phyloP scores from a whole-genome alignment of 2,113 vertebrate species.

The Triplophysa tibetana region DNA sequence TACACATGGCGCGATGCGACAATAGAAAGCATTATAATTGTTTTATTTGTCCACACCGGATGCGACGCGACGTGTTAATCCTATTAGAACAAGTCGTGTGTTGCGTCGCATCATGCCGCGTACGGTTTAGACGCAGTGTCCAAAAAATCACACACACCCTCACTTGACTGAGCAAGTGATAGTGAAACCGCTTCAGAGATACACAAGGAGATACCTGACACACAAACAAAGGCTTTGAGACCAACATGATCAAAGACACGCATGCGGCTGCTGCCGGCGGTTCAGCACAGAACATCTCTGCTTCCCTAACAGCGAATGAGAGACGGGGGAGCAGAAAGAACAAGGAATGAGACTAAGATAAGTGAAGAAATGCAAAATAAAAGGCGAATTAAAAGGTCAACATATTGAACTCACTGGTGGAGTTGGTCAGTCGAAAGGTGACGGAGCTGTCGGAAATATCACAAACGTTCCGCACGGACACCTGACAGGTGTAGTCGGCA shows the following conservation, averaged over 20 bases:
- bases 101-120: too few relatives aligned
- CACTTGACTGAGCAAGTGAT: background rate
- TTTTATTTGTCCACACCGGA: too few relatives aligned
- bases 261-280: background rate
- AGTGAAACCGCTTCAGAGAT: background rate
- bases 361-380: conserved; percentile 68
- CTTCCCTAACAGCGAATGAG: conserved; percentile 60
- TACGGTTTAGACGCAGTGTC: too few relatives aligned
- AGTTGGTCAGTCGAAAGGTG: conserved; percentile 92
- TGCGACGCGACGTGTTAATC: too few relatives aligned
- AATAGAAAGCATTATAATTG: too few relatives aligned
- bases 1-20: too few relatives aligned
- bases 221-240: background rate
- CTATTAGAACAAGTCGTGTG: too few relatives aligned
- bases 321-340: conserved; percentile 45
- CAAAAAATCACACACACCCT: background rate
- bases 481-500: conserved; percentile 94
- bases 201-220: conserved; percentile 2
- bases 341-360: background rate
- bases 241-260: conserved; percentile 28
- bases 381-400: conserved; percentile 68
- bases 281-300: conserved; percentile 58
- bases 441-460: conserved; percentile 91
- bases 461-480: conserved; percentile 95
- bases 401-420: conserved; percentile 79